Evolutionary conservation across 1,140 invertebrate genomes (phyloP).

Genomic region (Zaprionus camerounensis): DNA sequence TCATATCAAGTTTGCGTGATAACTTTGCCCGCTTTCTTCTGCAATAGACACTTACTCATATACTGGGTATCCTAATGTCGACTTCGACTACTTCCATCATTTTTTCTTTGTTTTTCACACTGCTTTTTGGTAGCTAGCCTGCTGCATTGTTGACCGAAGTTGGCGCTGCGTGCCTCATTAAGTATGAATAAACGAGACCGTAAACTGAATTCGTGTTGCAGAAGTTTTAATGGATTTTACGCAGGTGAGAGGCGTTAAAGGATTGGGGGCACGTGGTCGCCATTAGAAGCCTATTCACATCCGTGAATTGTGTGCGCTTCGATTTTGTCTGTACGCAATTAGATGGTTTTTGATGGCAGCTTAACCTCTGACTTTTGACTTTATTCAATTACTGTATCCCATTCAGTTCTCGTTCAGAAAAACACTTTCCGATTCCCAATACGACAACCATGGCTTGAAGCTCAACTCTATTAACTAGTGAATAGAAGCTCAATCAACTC

Average conservation of each 20-base stretch:
- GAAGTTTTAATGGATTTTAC: slow-evolving; percentile 54
- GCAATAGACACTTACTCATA: background rate
- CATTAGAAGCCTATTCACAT: slow-evolving; percentile 23
- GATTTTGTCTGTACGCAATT: slow-evolving; percentile 8
- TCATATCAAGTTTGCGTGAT: too few species aligned
- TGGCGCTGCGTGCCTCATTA: slow-evolving; percentile 48
- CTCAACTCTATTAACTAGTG: background rate
- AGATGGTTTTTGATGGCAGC: background rate
- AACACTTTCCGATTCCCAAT: background rate
- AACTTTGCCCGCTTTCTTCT: background rate
- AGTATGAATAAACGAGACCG: slow-evolving; percentile 39
- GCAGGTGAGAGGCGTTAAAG: slow-evolving; percentile 30
- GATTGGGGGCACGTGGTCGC: slow-evolving; percentile 16
- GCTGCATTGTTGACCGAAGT: slow-evolving; percentile 30
- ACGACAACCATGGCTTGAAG: background rate
- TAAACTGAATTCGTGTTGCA: slow-evolving; percentile 41
- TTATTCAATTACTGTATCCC: slow-evolving; percentile 3
- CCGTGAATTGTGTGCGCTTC: background rate
- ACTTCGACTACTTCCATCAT: background rate
- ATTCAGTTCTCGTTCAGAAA: background rate
- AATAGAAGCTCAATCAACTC: slow-evolving; percentile 10
- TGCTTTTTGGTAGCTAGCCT: slow-evolving; percentile 1
- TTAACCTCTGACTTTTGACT: slow-evolving; percentile 12
- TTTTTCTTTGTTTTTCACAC: slow-evolving; percentile 13
- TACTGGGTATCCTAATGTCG: background rate